Conservation (phyloP, 2,797 vertebrate genomes). For the Synaphobranchus kaupii region DNA sequence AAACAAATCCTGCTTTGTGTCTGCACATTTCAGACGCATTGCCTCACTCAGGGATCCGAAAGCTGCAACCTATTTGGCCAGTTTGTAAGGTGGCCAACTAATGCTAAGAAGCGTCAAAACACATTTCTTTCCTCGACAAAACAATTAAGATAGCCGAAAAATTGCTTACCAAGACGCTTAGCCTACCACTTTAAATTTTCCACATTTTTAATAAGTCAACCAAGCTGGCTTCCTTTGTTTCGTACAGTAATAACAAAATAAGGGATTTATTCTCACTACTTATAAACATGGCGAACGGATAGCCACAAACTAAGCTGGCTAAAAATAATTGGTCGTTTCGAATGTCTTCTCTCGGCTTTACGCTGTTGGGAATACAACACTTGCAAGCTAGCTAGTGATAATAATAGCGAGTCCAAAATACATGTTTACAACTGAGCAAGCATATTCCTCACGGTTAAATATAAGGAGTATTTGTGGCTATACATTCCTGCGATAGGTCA, state of each 20-base stretch:
- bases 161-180: not conserved
- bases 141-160: not conserved
- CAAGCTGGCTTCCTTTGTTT: not conserved
- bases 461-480: not conserved
- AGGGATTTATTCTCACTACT: not conserved
- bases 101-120: not conserved
- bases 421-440: conserved; percentile 6
- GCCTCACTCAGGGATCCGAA: conserved; percentile 75
- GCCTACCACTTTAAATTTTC: not conserved
- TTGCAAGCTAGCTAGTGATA: not conserved
- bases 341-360: not conserved
- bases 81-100: not conserved
- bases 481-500: not conserved
- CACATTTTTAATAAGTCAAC: not conserved
- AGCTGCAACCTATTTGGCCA: not conserved
- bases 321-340: not conserved
- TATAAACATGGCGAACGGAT: not conserved
- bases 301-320: not conserved
- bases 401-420: not conserved
- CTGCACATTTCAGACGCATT: conserved; percentile 74
- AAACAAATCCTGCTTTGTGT: conserved; percentile 83
- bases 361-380: not conserved
- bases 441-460: conserved; percentile 6
- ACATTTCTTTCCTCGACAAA: not conserved
- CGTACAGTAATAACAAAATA: not conserved